Evolutionary conservation across 2,888 invertebrate genomes (phyloP).

Genomic region (Pyrochroa serraticornis): DNA sequence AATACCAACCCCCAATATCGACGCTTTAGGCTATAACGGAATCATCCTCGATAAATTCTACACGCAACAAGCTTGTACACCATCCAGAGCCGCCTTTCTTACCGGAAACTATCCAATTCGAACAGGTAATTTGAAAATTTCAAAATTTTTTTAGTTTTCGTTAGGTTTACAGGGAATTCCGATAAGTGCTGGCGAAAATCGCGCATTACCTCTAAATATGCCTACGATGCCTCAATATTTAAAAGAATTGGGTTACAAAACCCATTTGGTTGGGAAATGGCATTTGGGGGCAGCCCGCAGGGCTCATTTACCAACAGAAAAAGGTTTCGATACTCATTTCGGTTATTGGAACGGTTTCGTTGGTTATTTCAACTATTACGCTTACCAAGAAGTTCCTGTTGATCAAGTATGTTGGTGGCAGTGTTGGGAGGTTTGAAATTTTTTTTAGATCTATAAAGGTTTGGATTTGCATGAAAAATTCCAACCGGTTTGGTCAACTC

Average conservation of each 20-base stretch:
- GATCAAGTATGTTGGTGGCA: constrained; percentile 18
- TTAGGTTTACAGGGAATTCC: constrained; percentile 74
- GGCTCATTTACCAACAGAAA: constrained; percentile 70
- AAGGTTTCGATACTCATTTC: constrained; percentile 81
- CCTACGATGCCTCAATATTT: constrained; percentile 66
- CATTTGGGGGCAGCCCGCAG: constrained; percentile 77
- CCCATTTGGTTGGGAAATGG: constrained; percentile 85
- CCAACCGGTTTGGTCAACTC: constrained; percentile 58
- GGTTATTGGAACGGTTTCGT: constrained; percentile 85
- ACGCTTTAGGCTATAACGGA: constrained; percentile 83
- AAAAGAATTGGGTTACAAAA: constrained; percentile 69
- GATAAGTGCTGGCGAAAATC: constrained; percentile 70
- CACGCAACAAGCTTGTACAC: constrained; percentile 84
- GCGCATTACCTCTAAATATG: constrained; percentile 67
- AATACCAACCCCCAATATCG: constrained; percentile 89
- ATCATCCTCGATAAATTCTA: constrained; percentile 85
- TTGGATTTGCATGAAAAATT: constrained; percentile 58
- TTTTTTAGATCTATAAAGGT: constrained; percentile 55
- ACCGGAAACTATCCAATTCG: constrained; percentile 89
- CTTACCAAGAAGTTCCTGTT: constrained; percentile 12
- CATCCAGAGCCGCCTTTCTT: constrained; percentile 80
- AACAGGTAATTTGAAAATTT: constrained; percentile 62
- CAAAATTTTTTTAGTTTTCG: too few relatives aligned
- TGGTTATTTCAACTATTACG: constrained; percentile 70
- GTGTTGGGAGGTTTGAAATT: neutral